These are phyloP conservation scores for Ernsta delagoae DNA, from an alignment of 2,888 invertebrate genomes.

Conservation along the genomic window DNA sequence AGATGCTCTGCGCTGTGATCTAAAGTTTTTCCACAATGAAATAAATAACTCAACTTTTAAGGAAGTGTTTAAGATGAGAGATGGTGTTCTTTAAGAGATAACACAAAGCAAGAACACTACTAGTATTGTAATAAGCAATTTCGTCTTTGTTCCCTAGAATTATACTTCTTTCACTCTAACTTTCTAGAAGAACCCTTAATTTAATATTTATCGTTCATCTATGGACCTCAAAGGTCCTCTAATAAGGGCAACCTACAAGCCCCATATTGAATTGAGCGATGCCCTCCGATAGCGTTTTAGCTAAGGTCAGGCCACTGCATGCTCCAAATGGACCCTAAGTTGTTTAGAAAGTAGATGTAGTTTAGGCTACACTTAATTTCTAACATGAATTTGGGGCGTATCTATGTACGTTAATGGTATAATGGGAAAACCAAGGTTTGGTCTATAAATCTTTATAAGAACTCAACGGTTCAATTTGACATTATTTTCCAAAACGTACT, in stretches of 20 bases:
- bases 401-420: no score
- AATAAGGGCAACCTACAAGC: conserved; percentile 45
- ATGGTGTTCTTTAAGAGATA: no score
- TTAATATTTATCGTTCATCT: conserved; percentile 11
- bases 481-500: no score
- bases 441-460: no score
- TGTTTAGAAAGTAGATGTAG: conserved; percentile 25
- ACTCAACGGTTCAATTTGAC: no score
- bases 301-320: conserved; percentile 22
- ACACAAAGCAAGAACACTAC: no score
- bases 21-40: neutral
- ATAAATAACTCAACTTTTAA: neutral
- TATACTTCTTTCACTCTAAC: neutral
- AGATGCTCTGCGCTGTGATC: neutral
- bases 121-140: no score
- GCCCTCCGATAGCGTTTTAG: conserved; percentile 60
- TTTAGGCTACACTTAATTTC: conserved; percentile 8
- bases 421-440: no score
- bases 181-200: neutral
- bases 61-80: neutral
- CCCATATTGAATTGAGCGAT: conserved; percentile 53
- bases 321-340: conserved; percentile 26
- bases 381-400: neutral
- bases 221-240: conserved; percentile 37
- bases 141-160: no score